Evolutionary conservation across 2,888 invertebrate genomes (phyloP).

Genomic region (Rhodophaea formosa): DNA sequence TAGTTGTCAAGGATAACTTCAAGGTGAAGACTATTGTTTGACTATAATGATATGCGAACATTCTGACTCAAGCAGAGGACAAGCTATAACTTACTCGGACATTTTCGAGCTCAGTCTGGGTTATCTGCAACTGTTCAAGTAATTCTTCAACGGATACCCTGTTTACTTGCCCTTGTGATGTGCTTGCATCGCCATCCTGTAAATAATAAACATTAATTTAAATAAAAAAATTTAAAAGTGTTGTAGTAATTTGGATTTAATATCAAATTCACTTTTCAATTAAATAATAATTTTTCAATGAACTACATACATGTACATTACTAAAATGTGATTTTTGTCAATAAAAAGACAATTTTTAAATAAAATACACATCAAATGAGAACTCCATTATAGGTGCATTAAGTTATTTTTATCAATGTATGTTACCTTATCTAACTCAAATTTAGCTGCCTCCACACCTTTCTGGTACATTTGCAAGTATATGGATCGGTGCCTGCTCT

Average conservation of each 20-base stretch:
- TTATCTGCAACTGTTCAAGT: conserved; percentile 90
- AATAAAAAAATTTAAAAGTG: neutral
- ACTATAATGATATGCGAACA: conserved; percentile 18
- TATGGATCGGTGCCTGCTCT: conserved; percentile 86
- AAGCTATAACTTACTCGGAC: conserved; percentile 86
- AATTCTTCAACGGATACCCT: conserved; percentile 90
- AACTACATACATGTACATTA: neutral
- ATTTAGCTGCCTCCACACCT: conserved; percentile 89
- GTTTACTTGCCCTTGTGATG: conserved; percentile 80
- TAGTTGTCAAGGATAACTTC: conserved; percentile 32
- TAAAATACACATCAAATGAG: too few species aligned
- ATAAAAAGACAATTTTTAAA: too few species aligned
- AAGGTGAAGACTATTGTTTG: conserved; percentile 28
- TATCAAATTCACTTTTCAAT: too few species aligned
- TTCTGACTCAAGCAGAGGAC: conserved; percentile 12
- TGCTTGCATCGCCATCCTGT: conserved; percentile 64
- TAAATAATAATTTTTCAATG: too few species aligned
- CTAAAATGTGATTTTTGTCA: too few species aligned
- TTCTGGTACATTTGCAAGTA: conserved; percentile 92
- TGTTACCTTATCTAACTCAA: conserved; percentile 86
- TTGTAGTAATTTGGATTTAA: too few species aligned
- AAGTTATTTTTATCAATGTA: neutral
- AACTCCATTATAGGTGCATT: neutral
- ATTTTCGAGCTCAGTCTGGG: conserved; percentile 92
- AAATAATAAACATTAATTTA: conserved; percentile 25